Percentiles rank a stretch among this genome's conserved stretches.
These are phyloP conservation scores for Drosophila paulistorum DNA, from an alignment of 1,140 invertebrate genomes.

Conservation along the genomic window DNA sequence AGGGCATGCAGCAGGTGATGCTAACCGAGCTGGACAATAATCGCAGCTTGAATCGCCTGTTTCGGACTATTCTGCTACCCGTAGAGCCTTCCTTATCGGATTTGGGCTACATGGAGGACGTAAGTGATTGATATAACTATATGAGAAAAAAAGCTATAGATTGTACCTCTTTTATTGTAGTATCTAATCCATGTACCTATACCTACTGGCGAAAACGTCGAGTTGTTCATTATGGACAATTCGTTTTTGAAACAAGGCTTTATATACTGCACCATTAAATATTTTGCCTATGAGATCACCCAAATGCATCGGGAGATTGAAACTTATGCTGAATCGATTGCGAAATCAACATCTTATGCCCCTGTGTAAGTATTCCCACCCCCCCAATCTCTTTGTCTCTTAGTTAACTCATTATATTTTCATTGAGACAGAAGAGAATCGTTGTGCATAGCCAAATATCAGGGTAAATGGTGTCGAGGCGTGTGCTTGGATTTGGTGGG, in stretches of 20 bases:
- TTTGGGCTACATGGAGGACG: conserved; percentile 36
- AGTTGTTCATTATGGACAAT: conserved; percentile 74
- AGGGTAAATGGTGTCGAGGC: conserved; percentile 73
- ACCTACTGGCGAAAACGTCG: conserved; percentile 51
- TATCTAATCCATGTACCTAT: conserved; percentile 46
- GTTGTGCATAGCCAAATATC: conserved; percentile 69
- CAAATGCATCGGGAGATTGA: conserved; percentile 67
- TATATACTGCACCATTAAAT: conserved; percentile 60
- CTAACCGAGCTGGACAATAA: conserved; percentile 49
- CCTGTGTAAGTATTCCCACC: conserved; percentile 48
- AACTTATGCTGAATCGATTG: conserved; percentile 52
- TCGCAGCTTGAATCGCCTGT: conserved; percentile 61
- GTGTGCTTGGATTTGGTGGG: conserved; percentile 71
- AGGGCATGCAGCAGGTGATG: conserved; percentile 53
- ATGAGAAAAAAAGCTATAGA: not conserved
- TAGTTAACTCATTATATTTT: not conserved
- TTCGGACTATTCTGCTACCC: conserved; percentile 50
- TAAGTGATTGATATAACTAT: conserved; percentile 26
- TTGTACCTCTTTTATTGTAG: conserved; percentile 37
- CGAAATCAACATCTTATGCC: conserved; percentile 38
- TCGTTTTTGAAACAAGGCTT: conserved; percentile 50
- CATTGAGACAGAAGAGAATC: conserved; percentile 40
- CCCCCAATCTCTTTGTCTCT: not conserved
- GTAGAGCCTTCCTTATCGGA: conserved; percentile 40
- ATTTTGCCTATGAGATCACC: conserved; percentile 55